Conservation (phyloP, 2,113 vertebrate species). For the Acrocephalus kingi region DNA sequence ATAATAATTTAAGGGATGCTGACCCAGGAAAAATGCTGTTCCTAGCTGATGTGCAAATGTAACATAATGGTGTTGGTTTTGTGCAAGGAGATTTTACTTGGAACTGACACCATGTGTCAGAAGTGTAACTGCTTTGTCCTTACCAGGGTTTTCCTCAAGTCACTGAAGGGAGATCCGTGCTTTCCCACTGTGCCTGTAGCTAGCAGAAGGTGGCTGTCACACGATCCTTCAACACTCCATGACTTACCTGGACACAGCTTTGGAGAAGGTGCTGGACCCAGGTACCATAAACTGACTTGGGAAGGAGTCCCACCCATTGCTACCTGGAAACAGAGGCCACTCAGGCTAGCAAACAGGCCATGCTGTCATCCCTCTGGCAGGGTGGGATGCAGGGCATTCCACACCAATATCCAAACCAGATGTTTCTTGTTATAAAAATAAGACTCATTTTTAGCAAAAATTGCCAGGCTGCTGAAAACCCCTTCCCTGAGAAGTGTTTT, state of each 20-base stretch:
- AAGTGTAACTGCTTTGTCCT: background rate
- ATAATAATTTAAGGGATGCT: background rate
- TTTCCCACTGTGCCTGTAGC: background rate
- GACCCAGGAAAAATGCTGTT: background rate
- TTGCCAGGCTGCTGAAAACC: background rate
- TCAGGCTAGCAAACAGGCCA: background rate
- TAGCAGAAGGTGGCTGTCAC: background rate
- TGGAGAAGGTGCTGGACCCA: background rate
- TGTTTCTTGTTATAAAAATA: background rate
- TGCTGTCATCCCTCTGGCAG: background rate
- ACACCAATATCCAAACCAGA: background rate
- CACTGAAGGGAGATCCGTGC: accelerated
- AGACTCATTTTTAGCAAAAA: background rate
- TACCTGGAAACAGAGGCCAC: background rate
- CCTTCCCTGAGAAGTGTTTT: background rate
- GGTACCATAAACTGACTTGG: background rate
- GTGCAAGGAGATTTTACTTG: background rate
- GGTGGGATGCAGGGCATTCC: background rate
- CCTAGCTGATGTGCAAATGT: accelerated
- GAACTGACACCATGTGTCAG: accelerated
- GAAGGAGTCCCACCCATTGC: background rate
- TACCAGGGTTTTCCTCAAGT: background rate
- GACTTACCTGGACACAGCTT: background rate
- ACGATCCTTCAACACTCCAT: accelerated
- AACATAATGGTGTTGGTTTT: background rate